Evolutionary conservation across 2,888 invertebrate genomes (phyloP).

Genomic region (Epiblema foenella): DNA sequence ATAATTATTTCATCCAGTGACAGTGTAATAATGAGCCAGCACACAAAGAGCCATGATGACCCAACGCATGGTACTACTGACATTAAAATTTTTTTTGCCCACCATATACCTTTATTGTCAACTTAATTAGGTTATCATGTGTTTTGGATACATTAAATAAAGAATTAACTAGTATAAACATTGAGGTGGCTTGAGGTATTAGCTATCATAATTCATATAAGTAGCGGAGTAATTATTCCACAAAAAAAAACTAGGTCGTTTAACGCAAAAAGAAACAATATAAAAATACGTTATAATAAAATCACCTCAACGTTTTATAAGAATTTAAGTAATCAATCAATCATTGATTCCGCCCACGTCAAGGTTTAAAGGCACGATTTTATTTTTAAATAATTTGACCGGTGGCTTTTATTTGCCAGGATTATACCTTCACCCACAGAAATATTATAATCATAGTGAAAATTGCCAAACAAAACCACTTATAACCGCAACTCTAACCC

Average conservation of each 20-base stretch:
- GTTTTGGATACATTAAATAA: constrained; percentile 26
- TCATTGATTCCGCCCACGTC: no score
- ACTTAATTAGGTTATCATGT: constrained; percentile 18
- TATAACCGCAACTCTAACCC: no score
- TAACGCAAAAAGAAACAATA: background rate
- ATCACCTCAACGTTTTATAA: constrained; percentile 34
- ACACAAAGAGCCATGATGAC: no score
- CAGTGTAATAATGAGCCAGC: background rate
- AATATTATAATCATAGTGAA: no score
- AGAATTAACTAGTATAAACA: constrained; percentile 31
- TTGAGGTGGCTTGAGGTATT: constrained; percentile 17
- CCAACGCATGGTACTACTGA: no score
- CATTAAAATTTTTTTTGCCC: background rate
- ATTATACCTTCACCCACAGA: no score
- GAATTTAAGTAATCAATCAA: no score
- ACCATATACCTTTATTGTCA: constrained; percentile 8
- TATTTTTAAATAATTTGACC: no score
- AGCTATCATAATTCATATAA: background rate
- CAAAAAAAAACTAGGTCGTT: background rate
- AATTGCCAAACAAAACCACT: no score
- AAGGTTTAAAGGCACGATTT: no score
- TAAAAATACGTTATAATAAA: background rate
- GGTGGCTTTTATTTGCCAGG: no score
- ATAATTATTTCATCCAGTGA: background rate
- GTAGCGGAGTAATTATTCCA: background rate